Evolutionary conservation across 2,888 invertebrate species (phyloP), one percentile per base, ranked within the genome.

Genomic region (Zygogramma bicolorata): DNA sequence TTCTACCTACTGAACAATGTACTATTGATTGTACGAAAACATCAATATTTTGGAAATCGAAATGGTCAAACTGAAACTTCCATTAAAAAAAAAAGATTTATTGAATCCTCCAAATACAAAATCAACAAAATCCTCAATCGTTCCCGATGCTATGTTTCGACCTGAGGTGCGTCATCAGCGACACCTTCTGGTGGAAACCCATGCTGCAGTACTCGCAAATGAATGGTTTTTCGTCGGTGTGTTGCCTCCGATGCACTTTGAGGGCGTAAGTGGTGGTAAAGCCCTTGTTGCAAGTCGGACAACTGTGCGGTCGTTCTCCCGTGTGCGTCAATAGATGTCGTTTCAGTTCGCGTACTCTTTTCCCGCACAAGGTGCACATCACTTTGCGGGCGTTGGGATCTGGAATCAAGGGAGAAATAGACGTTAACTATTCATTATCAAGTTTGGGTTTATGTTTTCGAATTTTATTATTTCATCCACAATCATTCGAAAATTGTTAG

Each of bases 201-300:
- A 79, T 81, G 58, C 80, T 77, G 74, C 82, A 83, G 53, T 75
- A 79, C 66, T 82, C 78, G 58, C 84, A 84, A 53, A 79, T 75
- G 70, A 79, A 84, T 0, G 84, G 84, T 76, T 77, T 82, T 70
- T 84, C 84, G 68, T 84, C 82, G 20, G 84, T 84, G 69, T 84
- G 84, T 71, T 81, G 81, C 29, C 84, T 77, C 5, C 76, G 79
- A 70, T 82, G 83, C 6, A 83, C 79, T 76, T 84, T 84, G n/a
- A 84, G 69, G 13, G 83, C 80, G 68, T 83, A 81, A 6, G 80
- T 70, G 67, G 81, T 82, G 25, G 80, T 81, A 67, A 84, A 83
- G 15, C 82, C 82, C 71, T 83, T 83, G 6, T 78, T 75, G 73
- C 84, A 84, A 67, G 75, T 75, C 0, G 20, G 53, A 71, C 84